Evolutionary conservation across 2,888 invertebrate genomes (phyloP).

Genomic region (Melanargia galathea): DNA sequence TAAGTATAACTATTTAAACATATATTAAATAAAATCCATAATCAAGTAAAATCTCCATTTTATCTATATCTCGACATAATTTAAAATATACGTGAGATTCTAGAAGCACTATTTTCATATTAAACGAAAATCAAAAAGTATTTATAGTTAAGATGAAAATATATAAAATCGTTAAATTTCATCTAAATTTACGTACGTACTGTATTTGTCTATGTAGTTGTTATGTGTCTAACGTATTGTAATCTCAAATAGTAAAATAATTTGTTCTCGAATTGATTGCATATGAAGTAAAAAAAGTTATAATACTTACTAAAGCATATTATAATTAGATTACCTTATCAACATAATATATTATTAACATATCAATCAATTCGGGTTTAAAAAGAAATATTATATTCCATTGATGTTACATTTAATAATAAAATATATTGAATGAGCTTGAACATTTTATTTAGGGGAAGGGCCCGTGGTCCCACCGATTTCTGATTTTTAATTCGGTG

Average conservation of each 20-base stretch:
- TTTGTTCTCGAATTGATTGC: neutral
- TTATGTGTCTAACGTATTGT: too few relatives aligned
- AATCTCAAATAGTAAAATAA: neutral
- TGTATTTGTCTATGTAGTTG: too few relatives aligned
- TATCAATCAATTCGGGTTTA: slow-evolving; percentile 13
- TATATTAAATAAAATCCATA: neutral
- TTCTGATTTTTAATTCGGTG: too few relatives aligned
- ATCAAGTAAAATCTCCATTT: neutral
- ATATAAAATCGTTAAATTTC: neutral
- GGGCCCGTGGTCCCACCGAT: too few relatives aligned
- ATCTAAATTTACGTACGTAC: too few relatives aligned
- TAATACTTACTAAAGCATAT: too few relatives aligned
- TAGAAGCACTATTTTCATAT: neutral
- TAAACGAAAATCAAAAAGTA: too few relatives aligned
- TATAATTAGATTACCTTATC: too few relatives aligned
- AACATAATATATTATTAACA: slow-evolving; percentile 5
- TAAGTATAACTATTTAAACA: neutral
- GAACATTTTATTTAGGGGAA: slow-evolving; percentile 33
- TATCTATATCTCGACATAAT: neutral
- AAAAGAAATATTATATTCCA: slow-evolving; percentile 52
- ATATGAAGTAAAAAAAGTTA: slow-evolving; percentile 6
- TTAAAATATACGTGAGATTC: neutral
- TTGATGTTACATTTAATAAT: slow-evolving; percentile 55
- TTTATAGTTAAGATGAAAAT: slow-evolving; percentile 3
- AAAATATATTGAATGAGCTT: slow-evolving; percentile 65